Percentiles rank a stretch among this genome's conserved stretches.
Evolutionary conservation across 2,888 invertebrate genomes (phyloP).

Genomic region (Phragmatobia fuliginosa): DNA sequence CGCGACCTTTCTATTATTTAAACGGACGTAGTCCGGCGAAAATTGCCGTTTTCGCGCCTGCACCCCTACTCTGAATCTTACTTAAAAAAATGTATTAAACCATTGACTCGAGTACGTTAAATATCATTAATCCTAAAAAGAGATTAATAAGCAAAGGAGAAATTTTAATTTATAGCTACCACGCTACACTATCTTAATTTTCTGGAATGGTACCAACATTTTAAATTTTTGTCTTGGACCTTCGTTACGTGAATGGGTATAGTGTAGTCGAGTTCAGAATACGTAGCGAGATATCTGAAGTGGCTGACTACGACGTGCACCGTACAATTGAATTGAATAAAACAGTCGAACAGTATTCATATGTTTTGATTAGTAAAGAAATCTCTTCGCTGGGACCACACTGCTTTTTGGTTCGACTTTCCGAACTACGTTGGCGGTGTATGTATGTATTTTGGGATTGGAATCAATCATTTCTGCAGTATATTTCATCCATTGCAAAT

Average conservation of each 20-base stretch:
- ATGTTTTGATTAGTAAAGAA: conserved; percentile 54
- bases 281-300: conserved; percentile 45
- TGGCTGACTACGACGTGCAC: conserved; percentile 52
- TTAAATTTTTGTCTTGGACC: conserved; percentile 32
- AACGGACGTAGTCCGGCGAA: conserved; percentile 74
- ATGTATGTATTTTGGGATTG: conserved; percentile 16
- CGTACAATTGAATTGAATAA: conserved; percentile 62
- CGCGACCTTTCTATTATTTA: conserved; percentile 85
- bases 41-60: conserved; percentile 73
- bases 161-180: conserved; percentile 14
- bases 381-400: conserved; percentile 39
- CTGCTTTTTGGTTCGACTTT: conserved; percentile 42
- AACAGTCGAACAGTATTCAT: conserved; percentile 58
- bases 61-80: conserved; percentile 59
- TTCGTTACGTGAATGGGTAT: conserved; percentile 27
- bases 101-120: background rate
- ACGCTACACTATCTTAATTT: conserved; percentile 9
- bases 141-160: background rate
- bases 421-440: conserved; percentile 27
- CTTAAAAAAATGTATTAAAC: background rate
- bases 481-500: too few relatives aligned
- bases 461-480: too few relatives aligned
- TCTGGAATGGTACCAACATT: conserved; percentile 22
- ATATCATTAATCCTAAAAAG: background rate
- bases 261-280: conserved; percentile 43